These are phyloP conservation scores for Eubasilissa regina DNA, from an alignment of 1,140 invertebrate genomes.

Conservation along the genomic window DNA sequence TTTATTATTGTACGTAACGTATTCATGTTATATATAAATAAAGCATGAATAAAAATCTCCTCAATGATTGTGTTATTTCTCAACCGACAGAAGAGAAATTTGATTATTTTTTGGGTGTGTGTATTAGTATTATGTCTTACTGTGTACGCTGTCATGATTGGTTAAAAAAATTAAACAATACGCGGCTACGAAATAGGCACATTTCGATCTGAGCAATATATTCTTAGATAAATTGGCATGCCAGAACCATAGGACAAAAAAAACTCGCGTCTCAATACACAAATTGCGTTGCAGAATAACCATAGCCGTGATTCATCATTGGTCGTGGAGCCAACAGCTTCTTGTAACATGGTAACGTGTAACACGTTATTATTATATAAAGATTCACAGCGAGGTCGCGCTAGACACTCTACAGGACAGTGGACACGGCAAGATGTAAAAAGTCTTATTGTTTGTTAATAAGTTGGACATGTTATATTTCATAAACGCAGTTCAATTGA, in stretches of 20 bases:
- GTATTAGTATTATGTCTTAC: too few relatives aligned
- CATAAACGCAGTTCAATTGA: too few relatives aligned
- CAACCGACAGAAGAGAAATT: too few relatives aligned
- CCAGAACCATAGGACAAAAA: background rate
- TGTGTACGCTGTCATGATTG: too few relatives aligned
- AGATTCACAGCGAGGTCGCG: background rate
- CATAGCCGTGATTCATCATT: slow-evolving; percentile 11
- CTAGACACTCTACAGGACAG: background rate
- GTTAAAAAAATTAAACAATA: too few relatives aligned
- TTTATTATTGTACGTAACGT: background rate
- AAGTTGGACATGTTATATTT: too few relatives aligned
- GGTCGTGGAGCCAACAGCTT: background rate
- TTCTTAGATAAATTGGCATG: background rate
- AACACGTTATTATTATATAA: slow-evolving; percentile 6
- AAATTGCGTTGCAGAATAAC: background rate
- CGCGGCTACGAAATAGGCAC: background rate
- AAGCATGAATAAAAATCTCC: too few relatives aligned
- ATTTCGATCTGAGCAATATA: background rate
- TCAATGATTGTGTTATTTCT: too few relatives aligned
- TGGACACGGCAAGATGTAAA: background rate
- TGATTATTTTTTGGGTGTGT: too few relatives aligned
- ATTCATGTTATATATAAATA: background rate
- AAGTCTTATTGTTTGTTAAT: too few relatives aligned
- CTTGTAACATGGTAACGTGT: background rate
- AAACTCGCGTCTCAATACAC: slow-evolving; percentile 13